A percentile compares a stretch with the other conserved stretches of the same genome.
Evolutionary conservation across 2,888 invertebrate species (phyloP).

Genomic region (Drosophila silvestris): DNA sequence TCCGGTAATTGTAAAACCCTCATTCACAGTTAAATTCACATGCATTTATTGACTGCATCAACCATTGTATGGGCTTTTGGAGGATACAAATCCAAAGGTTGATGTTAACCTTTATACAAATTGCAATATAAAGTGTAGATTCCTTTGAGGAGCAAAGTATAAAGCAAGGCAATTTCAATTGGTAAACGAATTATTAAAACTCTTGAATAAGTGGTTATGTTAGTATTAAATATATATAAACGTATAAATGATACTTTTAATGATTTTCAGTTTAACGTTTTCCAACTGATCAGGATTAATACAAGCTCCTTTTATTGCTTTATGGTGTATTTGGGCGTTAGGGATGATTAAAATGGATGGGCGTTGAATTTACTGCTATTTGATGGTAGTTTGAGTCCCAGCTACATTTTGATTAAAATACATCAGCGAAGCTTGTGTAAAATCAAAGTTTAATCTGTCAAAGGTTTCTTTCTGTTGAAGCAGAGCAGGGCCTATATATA

Average conservation of each 20-base stretch:
- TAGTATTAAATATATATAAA: neutral
- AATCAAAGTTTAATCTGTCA: neutral
- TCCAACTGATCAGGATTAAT: too few species aligned
- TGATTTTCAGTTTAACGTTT: too few species aligned
- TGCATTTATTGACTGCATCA: neutral
- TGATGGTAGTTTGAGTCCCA: neutral
- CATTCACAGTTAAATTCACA: neutral
- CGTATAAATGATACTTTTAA: neutral
- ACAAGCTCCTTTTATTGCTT: neutral
- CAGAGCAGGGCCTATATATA: neutral
- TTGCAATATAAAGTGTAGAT: neutral
- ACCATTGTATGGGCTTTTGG: neutral
- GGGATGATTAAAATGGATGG: neutral
- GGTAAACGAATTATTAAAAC: neutral
- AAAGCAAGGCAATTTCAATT: neutral
- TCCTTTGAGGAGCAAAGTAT: neutral
- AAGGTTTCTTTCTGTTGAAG: neutral
- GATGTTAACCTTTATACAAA: neutral
- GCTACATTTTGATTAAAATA: neutral
- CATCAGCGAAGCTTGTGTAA: neutral
- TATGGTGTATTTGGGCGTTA: neutral
- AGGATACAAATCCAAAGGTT: neutral
- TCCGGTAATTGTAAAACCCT: neutral
- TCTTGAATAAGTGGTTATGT: neutral
- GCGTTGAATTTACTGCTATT: neutral